Percentiles rank a stretch among this genome's conserved stretches.
Evolutionary conservation across 2,113 vertebrate species (phyloP).

Genomic region (Caretta caretta): DNA sequence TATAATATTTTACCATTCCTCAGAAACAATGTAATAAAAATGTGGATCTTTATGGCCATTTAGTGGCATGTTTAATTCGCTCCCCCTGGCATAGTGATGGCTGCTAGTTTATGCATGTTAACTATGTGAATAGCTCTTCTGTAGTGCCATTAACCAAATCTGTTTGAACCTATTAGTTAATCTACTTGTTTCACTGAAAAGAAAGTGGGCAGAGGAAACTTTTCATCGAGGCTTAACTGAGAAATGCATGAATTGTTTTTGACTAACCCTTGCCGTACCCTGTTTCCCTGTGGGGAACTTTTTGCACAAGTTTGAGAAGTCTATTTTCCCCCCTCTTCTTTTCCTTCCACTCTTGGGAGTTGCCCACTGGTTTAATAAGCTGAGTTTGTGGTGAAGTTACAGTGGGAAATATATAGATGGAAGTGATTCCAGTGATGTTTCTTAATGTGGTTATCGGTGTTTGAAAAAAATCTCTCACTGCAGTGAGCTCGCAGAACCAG

Average conservation of each 20-base stretch:
- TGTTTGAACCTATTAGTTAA: constrained; percentile 17
- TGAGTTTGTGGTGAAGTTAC: neutral
- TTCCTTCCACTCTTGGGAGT: neutral
- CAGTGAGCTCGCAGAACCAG: neutral
- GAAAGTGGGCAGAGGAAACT: neutral
- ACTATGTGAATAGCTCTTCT: neutral
- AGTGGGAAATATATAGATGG: neutral
- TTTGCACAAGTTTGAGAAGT: neutral
- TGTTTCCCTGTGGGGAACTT: neutral
- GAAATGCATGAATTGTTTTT: neutral
- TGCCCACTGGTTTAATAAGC: neutral
- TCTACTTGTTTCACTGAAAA: constrained; percentile 37
- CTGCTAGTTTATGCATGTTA: neutral
- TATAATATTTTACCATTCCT: neutral
- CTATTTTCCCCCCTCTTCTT: neutral
- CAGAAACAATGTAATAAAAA: neutral
- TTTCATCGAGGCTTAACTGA: constrained; percentile 20
- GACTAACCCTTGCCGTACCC: constrained; percentile 2
- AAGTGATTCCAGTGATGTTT: neutral
- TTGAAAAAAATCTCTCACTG: neutral
- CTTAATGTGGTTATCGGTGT: neutral
- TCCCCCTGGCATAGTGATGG: neutral
- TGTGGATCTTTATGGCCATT: neutral
- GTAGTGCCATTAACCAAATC: neutral
- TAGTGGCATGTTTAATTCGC: neutral